Percentiles rank a stretch among this genome's conserved stretches.
Conservation (phyloP, 2,113 vertebrate species). For the Leiothrix lutea region DNA sequence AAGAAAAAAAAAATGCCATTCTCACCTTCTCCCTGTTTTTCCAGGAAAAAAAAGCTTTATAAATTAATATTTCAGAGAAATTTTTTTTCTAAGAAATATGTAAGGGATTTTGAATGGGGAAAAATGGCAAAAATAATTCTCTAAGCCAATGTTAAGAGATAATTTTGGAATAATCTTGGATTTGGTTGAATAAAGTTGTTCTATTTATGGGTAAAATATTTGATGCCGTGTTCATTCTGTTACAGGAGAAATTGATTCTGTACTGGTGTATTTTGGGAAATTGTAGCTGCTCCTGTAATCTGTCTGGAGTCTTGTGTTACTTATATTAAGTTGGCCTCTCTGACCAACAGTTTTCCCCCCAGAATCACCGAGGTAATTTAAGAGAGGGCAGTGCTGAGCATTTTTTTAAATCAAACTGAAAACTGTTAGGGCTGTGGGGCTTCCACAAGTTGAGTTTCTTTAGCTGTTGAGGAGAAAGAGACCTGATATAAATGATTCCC, state of each 20-base stretch:
- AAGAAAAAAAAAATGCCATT: background rate
- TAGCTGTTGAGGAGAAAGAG: background rate
- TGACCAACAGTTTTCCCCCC: background rate
- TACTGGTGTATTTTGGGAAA: background rate
- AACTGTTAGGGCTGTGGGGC: background rate
- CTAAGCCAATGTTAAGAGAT: background rate
- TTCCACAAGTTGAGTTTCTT: background rate
- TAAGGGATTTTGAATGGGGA: background rate
- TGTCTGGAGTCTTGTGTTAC: background rate
- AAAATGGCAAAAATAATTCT: background rate
- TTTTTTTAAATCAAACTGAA: background rate
- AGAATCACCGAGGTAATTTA: background rate
- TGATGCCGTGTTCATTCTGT: background rate
- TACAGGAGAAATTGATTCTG: background rate
- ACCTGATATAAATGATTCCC: background rate
- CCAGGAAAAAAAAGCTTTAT: background rate
- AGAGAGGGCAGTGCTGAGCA: background rate
- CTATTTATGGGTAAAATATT: conserved; percentile 11
- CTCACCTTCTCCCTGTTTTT: background rate
- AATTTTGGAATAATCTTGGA: background rate
- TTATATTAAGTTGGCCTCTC: background rate
- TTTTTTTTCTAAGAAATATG: background rate
- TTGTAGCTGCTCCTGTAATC: no score
- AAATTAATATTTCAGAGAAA: background rate
- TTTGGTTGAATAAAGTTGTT: conserved; percentile 44